Evolutionary conservation across 2,797 vertebrate species (phyloP).

Genomic region (Rhinoraja longicauda): DNA sequence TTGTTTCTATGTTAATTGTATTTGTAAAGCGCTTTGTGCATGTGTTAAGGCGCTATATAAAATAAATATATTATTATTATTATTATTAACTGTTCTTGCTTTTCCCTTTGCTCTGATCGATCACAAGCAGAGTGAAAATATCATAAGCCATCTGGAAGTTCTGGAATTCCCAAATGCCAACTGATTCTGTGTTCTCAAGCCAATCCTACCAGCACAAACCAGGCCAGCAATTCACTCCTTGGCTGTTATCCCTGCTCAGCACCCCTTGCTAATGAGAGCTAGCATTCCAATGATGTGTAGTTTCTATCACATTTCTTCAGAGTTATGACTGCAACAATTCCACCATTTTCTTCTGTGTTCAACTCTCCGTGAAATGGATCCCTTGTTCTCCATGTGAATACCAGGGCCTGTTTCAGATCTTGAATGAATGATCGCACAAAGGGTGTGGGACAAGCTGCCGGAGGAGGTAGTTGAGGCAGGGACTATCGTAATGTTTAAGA

Average conservation of each 20-base stretch:
- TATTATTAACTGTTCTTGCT: background rate
- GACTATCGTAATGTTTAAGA: no score
- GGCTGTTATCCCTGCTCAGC: background rate
- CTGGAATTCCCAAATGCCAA: background rate
- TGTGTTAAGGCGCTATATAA: no score
- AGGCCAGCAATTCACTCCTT: background rate
- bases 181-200: background rate
- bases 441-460: no score
- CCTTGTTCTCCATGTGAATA: background rate
- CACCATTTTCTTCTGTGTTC: background rate
- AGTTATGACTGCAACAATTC: background rate
- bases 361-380: no score
- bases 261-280: background rate
- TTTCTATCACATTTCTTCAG: background rate
- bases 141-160: background rate
- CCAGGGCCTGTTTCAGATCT: background rate
- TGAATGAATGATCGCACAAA: background rate
- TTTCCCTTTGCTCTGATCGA: background rate
- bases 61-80: no score
- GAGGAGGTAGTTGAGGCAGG: no score
- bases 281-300: background rate
- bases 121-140: background rate
- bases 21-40: no score
- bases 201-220: background rate
- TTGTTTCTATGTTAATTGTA: no score